Conservation (phyloP, 1,140 invertebrate species). For the Ridgeia piscesae region DNA sequence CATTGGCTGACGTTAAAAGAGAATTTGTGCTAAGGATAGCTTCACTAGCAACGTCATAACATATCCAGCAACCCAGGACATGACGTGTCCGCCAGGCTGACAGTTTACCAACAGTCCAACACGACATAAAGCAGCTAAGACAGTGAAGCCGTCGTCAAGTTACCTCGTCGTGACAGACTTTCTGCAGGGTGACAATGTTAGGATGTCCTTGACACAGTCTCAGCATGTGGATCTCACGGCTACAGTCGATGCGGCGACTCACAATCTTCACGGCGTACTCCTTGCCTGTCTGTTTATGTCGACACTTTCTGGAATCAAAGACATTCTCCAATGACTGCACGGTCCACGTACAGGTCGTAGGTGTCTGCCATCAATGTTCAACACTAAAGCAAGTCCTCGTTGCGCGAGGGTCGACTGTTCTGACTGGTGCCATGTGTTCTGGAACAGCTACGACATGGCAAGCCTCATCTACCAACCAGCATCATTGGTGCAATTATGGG, state of each 20-base stretch:
- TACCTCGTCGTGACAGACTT: constrained; percentile 79
- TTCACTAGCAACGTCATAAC: not conserved
- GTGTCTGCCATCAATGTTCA: not conserved
- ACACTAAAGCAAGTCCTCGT: too few relatives aligned
- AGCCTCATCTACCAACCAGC: too few relatives aligned
- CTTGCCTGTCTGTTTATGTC: constrained; percentile 70
- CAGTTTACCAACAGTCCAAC: too few relatives aligned
- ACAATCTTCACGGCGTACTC: constrained; percentile 91
- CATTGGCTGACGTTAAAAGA: too few relatives aligned
- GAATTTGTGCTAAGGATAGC: too few relatives aligned
- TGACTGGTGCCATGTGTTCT: too few relatives aligned
- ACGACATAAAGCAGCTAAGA: too few relatives aligned
- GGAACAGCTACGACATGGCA: too few relatives aligned
- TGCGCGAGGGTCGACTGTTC: too few relatives aligned
- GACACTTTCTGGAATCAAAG: constrained; percentile 68
- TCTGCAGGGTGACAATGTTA: constrained; percentile 83
- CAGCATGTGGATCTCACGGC: constrained; percentile 76
- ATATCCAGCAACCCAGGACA: constrained; percentile 35
- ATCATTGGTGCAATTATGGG: too few relatives aligned
- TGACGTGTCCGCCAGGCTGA: constrained; percentile 25
- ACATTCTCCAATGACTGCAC: not conserved
- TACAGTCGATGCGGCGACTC: constrained; percentile 67
- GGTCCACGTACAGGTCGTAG: not conserved
- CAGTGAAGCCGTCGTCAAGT: not conserved
- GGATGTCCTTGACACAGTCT: constrained; percentile 81